Evolutionary conservation across 2,797 vertebrate genomes (phyloP).

Genomic region (Myotis findleyi): DNA sequence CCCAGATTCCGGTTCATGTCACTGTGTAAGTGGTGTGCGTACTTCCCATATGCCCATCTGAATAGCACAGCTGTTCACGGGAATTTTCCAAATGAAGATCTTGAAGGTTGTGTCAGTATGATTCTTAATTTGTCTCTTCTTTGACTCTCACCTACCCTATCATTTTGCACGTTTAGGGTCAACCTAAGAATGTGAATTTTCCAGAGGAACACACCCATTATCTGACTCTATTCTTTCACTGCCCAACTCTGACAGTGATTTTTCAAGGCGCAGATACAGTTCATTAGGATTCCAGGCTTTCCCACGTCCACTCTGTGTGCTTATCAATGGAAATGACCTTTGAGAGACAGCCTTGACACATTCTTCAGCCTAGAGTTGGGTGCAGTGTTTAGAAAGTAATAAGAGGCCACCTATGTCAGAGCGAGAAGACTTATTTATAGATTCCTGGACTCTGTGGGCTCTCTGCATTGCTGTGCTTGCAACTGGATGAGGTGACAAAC

Average conservation of each 20-base stretch:
- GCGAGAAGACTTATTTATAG: background rate
- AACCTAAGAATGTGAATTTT: background rate
- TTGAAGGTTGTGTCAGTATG: background rate
- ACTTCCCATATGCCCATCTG: background rate
- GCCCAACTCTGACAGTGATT: background rate
- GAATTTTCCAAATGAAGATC: conserved; percentile 6
- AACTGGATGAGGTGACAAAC: background rate
- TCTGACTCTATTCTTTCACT: background rate
- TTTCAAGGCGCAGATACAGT: background rate
- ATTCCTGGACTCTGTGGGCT: background rate
- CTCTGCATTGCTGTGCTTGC: background rate
- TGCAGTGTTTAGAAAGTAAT: background rate
- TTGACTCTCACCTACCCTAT: background rate
- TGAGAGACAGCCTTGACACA: background rate
- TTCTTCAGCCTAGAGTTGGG: background rate
- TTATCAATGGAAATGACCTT: background rate
- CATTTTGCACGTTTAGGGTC: background rate
- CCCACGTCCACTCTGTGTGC: too few relatives aligned
- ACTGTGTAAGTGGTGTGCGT: background rate
- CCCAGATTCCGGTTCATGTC: background rate
- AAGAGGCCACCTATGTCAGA: background rate
- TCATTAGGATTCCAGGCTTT: background rate
- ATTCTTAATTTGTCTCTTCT: background rate
- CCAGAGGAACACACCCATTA: background rate
- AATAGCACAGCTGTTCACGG: background rate